These are phyloP conservation scores for Triplophysa yarkandensis DNA, from an alignment of 2,797 vertebrate species.

Conservation along the genomic window DNA sequence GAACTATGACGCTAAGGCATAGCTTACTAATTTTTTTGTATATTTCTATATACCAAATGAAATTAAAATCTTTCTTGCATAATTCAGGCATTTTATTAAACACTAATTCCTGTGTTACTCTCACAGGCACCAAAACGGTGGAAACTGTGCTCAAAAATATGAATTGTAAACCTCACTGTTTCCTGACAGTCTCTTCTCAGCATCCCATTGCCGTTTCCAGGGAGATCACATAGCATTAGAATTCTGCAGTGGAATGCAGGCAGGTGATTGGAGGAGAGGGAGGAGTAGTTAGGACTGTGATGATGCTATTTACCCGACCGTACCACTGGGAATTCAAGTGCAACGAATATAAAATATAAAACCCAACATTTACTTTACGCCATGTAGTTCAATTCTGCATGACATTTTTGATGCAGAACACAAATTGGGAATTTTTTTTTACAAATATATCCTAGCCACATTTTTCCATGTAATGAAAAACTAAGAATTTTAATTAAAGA, in stretches of 20 bases:
- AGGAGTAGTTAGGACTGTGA: not conserved
- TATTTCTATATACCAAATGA: not conserved
- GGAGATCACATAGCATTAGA: conserved; percentile 74
- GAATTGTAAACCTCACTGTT: conserved; percentile 61
- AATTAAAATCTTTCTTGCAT: not conserved
- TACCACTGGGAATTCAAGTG: not conserved
- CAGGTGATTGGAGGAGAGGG: conserved; percentile 60
- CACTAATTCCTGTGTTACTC: not conserved
- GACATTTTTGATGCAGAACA: too few relatives aligned
- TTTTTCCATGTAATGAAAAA: too few relatives aligned
- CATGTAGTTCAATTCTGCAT: not conserved
- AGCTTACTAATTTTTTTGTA: too few relatives aligned
- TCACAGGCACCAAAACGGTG: conserved; percentile 28
- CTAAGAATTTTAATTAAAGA: too few relatives aligned
- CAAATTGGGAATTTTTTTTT: too few relatives aligned
- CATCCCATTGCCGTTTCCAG: conserved; percentile 69
- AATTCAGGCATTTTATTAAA: not conserved
- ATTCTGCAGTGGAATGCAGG: conserved; percentile 71
- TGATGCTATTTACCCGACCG: not conserved
- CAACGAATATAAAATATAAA: too few relatives aligned
- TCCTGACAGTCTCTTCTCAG: conserved; percentile 59
- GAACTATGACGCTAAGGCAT: too few relatives aligned
- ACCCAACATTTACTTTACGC: not conserved
- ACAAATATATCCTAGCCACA: too few relatives aligned
- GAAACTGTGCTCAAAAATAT: conserved; percentile 63